Evolutionary conservation across 2,888 invertebrate species (phyloP).

Genomic region (Lepidonotus clava): DNA sequence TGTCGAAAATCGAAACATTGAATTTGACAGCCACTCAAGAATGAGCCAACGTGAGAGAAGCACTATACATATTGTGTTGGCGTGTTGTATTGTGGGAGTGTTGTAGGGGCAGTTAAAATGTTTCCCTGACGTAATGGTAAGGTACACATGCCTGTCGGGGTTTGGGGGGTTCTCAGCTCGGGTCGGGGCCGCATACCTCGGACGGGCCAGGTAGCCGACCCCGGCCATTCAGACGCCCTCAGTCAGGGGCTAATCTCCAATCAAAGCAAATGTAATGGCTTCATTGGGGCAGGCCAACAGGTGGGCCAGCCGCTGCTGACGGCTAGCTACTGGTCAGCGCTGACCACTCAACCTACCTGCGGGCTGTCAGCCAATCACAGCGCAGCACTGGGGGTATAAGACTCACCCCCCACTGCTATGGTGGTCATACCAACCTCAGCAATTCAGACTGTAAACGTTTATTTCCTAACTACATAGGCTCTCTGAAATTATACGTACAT

Average conservation of each 20-base stretch:
- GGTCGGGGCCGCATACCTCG: neutral
- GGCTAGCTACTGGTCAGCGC: conserved; percentile 9
- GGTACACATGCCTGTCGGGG: neutral
- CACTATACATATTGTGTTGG: conserved; percentile 18
- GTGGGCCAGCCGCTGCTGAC: neutral
- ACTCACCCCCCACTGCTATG: neutral
- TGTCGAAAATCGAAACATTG: conserved; percentile 40
- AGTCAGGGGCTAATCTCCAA: conserved; percentile 33
- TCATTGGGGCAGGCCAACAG: conserved; percentile 15
- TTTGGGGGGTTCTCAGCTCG: neutral
- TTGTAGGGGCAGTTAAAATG: conserved; percentile 30
- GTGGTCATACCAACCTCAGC: neutral
- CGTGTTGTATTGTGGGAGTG: conserved; percentile 28
- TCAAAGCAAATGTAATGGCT: conserved; percentile 52
- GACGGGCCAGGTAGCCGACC: neutral
- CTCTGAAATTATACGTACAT: too few relatives aligned
- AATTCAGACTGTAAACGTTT: too few relatives aligned
- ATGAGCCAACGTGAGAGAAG: neutral
- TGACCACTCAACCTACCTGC: conserved; percentile 11
- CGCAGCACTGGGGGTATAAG: conserved; percentile 1
- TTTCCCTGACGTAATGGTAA: conserved; percentile 9
- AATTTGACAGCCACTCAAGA: conserved; percentile 39
- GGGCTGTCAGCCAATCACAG: conserved; percentile 16
- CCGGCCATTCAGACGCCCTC: neutral
- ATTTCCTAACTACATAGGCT: too few relatives aligned